Percentiles rank a stretch among this genome's conserved stretches.
These are phyloP conservation scores for Sinosuthora webbiana DNA, from an alignment of 2,113 vertebrate genomes.

Conservation along the genomic window DNA sequence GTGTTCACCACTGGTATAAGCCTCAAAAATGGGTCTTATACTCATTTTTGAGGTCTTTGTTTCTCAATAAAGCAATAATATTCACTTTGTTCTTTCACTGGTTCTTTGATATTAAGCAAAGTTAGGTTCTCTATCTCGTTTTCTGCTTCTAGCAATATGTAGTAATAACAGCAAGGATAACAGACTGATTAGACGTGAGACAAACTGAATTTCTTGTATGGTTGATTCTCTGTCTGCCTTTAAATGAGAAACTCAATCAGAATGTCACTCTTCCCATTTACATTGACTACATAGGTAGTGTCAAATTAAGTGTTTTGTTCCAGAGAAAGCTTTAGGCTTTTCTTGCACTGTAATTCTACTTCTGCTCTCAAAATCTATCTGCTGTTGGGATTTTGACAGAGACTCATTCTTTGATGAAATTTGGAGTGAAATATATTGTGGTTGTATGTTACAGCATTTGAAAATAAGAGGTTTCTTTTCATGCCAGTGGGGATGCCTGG, in stretches of 20 bases:
- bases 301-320: background rate
- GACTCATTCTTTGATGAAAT: constrained; percentile 7
- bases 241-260: background rate
- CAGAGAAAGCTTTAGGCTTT: background rate
- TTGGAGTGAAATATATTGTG: background rate
- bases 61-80: background rate
- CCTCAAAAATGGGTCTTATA: background rate
- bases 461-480: constrained; percentile 32
- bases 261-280: background rate
- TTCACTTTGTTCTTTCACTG: background rate
- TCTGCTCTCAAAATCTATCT: background rate
- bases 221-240: background rate
- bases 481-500: background rate
- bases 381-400: background rate
- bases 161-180: background rate
- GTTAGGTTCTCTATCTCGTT: background rate
- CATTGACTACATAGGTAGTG: background rate
- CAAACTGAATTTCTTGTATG: background rate
- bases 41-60: background rate
- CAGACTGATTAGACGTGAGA: background rate
- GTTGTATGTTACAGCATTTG: constrained; percentile 8
- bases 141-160: background rate
- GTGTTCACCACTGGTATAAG: background rate
- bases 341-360: background rate
- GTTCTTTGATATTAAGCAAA: background rate